phyloP scores from a whole-genome alignment of 2,113 vertebrate genomes.

The Ibidorhyncha struthersii region DNA sequence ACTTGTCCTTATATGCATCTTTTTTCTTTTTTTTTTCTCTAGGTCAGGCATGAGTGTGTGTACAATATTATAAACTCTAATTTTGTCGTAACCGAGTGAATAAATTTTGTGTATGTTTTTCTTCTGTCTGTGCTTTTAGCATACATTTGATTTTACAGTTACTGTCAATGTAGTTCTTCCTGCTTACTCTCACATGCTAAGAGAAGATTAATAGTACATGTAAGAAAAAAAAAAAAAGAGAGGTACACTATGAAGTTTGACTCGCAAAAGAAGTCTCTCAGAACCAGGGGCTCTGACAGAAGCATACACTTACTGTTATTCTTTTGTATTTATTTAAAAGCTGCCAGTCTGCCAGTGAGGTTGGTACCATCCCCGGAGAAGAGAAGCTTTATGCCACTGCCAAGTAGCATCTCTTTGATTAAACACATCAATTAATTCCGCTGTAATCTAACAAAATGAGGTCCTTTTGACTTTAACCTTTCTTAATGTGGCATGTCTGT shows the following conservation, averaged over 20 bases:
- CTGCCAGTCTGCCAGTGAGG: conserved; percentile 19
- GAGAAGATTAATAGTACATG: not conserved
- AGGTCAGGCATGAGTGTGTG: not conserved
- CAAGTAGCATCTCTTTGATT: conserved; percentile 67
- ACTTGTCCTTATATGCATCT: not conserved
- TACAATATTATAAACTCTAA: not conserved
- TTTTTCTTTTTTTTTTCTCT: fast-evolving
- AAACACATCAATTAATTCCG: conserved; percentile 62
- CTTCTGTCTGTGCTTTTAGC: not conserved
- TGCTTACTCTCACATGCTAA: not conserved
- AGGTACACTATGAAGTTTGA: not conserved
- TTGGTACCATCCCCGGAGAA: conserved; percentile 35
- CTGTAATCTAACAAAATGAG: conserved; percentile 48
- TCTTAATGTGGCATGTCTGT: conserved; percentile 32
- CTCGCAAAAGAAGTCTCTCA: not conserved
- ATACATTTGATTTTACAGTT: not conserved
- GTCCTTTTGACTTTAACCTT: conserved; percentile 61
- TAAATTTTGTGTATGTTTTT: not conserved
- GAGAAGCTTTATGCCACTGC: conserved; percentile 53
- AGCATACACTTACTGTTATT: not conserved
- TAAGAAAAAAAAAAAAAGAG: not conserved
- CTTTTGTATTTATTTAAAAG: conserved; percentile 34
- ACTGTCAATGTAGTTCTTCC: not conserved
- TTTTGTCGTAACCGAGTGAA: not conserved
- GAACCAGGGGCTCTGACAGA: not conserved